Base-by-base conservation (phyloP, 2,888 invertebrate genomes). In the Xylocampa areola region DNA sequence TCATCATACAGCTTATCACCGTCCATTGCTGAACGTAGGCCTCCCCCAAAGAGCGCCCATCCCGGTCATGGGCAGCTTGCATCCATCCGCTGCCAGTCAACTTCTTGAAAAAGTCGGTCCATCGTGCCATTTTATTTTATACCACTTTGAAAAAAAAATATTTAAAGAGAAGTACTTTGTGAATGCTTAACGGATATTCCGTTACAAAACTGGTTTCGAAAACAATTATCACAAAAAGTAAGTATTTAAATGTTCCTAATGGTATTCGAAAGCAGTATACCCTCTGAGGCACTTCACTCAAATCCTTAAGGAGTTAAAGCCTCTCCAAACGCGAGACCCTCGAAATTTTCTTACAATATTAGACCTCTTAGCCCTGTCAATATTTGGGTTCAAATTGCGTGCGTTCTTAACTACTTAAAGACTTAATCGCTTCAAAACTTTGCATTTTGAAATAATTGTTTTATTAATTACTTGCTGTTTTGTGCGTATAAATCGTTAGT, bases 291-390 rank as follows among this genome's bases (percentile, higher is more conserved):
- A 2, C 53, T 62, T n/a, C 11, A 49, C 14, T 35, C 1, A 7
- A 44, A 41, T 52, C 16, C 61, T 50, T 14, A 17, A 39, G 25
- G 35, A 37, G 16, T 11, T 14, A 8, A 71, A 51, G 16, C 23
- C 19, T n/a, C 49, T 52, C 8, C 23, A 2, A 49, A 11, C 7
- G 14, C 2, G 19, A 21, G 14, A 13, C 23, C 10, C 47, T 61
- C 5, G 27, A 67, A 51, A 48, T 21, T 67, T 57, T 50, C 73
- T 53, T 35, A 53, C 40, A 67, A 37, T 25, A 69, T 54, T 47
- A 50, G 32, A 7, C 32, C 29, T 33, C 48, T 50, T 25, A 6
- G 10, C 7, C 3, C 2, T 19, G 55, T 50, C 65, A 69, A 49
- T 70, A 49, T 64, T 55, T 62, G 17, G 27, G 5, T 47, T 43